Percentiles rank a stretch among this genome's conserved stretches.
Evolutionary conservation across 2,113 vertebrate species (phyloP).

Genomic region (Crocuta crocuta): DNA sequence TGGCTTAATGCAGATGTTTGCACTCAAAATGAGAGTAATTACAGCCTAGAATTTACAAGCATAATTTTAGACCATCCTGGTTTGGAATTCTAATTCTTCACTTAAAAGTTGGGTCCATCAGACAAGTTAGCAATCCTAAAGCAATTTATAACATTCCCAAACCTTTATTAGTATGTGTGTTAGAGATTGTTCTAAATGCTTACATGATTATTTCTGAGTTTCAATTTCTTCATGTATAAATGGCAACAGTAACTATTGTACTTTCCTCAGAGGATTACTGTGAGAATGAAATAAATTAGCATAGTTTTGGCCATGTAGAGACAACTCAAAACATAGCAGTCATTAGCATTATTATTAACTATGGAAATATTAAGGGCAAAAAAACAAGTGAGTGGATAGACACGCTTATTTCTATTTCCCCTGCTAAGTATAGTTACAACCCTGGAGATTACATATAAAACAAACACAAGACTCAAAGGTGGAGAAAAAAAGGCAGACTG

Average conservation of each 20-base stretch:
- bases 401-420: not conserved
- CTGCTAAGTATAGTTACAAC: not conserved
- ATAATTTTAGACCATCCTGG: not conserved
- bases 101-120: not conserved
- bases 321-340: not conserved
- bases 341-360: not conserved
- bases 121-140: not conserved
- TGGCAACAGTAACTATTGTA: not conserved
- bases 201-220: not conserved
- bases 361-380: not conserved
- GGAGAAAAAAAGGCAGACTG: not conserved
- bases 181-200: not conserved
- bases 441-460: not conserved
- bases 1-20: not conserved
- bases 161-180: not conserved
- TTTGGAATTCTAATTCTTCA: not conserved
- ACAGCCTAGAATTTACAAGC: not conserved
- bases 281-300: slow-evolving; percentile 16
- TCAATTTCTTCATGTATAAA: not conserved
- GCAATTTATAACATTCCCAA: not conserved
- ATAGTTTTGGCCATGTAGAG: not conserved
- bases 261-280: not conserved
- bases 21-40: not conserved
- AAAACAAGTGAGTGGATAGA: not conserved
- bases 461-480: not conserved